Conservation (phyloP, 2,797 vertebrate species). For the Tenualosa thibaudeaui region DNA sequence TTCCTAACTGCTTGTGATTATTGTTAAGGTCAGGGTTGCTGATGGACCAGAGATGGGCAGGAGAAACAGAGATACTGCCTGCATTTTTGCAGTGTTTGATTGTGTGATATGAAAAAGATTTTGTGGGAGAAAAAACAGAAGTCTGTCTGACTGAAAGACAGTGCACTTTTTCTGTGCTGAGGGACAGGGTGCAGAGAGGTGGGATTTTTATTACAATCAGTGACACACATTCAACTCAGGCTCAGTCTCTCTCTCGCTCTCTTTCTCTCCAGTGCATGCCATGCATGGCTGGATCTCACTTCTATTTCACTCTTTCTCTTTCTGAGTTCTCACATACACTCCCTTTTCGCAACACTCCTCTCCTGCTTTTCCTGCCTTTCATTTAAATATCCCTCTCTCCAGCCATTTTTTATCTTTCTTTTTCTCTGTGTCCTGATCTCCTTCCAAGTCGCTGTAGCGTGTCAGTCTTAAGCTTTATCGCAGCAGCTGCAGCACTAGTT, state of each 20-base stretch:
- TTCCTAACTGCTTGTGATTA: not conserved
- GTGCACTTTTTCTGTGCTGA: not conserved
- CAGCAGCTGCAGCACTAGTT: slow-evolving; percentile 10
- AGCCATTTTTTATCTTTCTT: not conserved
- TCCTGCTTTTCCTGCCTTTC: not conserved
- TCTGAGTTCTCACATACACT: not conserved
- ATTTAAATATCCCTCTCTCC: not conserved
- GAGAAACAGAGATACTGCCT: no score
- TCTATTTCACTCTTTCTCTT: not conserved
- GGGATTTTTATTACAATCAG: no score
- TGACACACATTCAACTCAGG: no score
- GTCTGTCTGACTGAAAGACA: not conserved
- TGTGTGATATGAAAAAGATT: no score
- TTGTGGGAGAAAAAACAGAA: no score
- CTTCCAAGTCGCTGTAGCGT: not conserved
- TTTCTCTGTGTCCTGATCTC: slow-evolving; percentile 4
- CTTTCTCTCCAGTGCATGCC: not conserved
- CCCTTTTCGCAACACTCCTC: not conserved
- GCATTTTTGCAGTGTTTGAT: not conserved
- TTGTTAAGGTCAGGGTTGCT: not conserved
- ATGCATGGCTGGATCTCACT: not conserved
- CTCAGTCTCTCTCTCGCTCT: not conserved
- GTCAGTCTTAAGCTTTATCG: slow-evolving; percentile 19
- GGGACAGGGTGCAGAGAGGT: no score
- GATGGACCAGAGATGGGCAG: not conserved